Evolutionary conservation across 2,113 vertebrate species (phyloP), one percentile per base, ranked within the genome.

Genomic region (Nibea albiflora): DNA sequence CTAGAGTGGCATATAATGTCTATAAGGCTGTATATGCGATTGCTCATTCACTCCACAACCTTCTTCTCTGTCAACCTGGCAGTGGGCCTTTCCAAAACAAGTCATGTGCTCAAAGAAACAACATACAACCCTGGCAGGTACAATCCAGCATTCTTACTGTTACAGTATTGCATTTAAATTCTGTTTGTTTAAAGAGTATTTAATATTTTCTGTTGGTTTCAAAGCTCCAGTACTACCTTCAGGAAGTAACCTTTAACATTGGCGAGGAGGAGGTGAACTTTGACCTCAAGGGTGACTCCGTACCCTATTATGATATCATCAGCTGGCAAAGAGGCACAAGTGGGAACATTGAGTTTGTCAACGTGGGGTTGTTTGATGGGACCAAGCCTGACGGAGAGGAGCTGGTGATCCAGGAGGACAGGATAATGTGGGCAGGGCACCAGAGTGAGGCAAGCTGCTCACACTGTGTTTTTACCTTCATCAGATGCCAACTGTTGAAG

Each of bases 121-220:
- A 91, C 73, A 85, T 95, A 56, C 66, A 93, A 26, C 94, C 95
- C 69, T 95, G 94, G 94, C 94, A 95, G 94, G 95, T 95, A 92
- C 31, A 54, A 46, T 57, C 4, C 5, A 53, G 5, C 14, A 8
- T n/a, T 52, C 12, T 42, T 44, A 72, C 6, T 19, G 28, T 58
- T 5, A 58, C 28, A 26, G 16, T 35, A 6, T 17, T 20, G 3
- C 7, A 66, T 3, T 50, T 3, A 16, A 63, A 69, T 20, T 39
- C 7, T 39, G 35, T 0, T 50, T 76, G 8, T 61, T 28, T 65
- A 1, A 47, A 65, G 4, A 35, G 3, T 58, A 14, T 31, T 78
- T 62, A 2, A 19, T 22, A 31, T 24, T 54, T 14, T 46, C 14
- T 63, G 4, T 46, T 82, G 49, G 1, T 85, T 75, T 77, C 67